Evolutionary conservation across 2,113 vertebrate species (phyloP).

Genomic region (Melanerpes aurifrons): DNA sequence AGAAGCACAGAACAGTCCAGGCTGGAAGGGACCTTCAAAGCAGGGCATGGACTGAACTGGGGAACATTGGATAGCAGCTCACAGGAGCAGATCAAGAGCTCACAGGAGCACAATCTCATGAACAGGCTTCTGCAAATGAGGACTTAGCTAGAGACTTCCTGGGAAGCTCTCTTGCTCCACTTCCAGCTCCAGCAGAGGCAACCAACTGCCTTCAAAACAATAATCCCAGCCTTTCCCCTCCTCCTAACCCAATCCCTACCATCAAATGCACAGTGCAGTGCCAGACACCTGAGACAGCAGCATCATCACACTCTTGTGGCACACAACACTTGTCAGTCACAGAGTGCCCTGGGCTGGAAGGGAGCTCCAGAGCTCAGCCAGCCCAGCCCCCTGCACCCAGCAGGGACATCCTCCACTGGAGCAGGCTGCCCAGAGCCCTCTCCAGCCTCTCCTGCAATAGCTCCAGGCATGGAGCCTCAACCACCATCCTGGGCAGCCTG

Average conservation of each 20-base stretch:
- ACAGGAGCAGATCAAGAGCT: not conserved
- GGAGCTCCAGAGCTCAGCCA: no score
- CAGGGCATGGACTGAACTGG: slow-evolving; percentile 5
- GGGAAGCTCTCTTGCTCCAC: not conserved
- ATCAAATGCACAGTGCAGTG: not conserved
- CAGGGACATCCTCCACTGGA: no score
- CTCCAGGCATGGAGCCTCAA: no score
- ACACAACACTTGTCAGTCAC: not conserved
- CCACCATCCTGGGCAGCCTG: no score
- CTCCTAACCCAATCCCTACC: not conserved
- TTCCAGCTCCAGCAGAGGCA: slow-evolving; percentile 31
- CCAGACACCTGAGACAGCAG: not conserved
- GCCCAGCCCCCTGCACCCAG: no score
- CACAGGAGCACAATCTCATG: slow-evolving; percentile 5
- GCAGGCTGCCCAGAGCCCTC: no score
- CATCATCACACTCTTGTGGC: not conserved
- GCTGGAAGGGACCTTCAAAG: not conserved
- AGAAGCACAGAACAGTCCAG: no score
- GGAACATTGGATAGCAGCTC: not conserved
- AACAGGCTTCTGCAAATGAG: not conserved
- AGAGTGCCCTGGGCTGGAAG: no score
- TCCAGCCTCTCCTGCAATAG: no score
- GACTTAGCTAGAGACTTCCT: not conserved
- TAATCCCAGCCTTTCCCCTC: not conserved
- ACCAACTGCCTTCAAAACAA: not conserved